Base-by-base conservation (phyloP, 1,140 invertebrate species). In the Watersipora subatra region DNA sequence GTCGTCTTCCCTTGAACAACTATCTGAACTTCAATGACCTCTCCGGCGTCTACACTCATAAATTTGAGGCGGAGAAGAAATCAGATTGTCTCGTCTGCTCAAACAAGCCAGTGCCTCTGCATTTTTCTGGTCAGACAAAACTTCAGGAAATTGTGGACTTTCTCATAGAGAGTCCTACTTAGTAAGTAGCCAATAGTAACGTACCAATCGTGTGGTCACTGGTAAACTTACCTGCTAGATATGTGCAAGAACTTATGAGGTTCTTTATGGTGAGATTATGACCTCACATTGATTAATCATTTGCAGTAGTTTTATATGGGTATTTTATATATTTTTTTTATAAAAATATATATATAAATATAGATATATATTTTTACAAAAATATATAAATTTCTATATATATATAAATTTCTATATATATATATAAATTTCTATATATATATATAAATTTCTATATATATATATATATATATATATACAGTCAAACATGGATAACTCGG, bases 1-100 rank as follows among this genome's bases (percentile, higher is more conserved):
- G 92, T 72, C 93, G 88, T 71, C 83, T 86, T 2, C 87, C 88
- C 30, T 84, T 99, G 73, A 90, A 93, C 74, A 99, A 99, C 82
- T 98, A 97, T 75, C 88, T 98, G 86, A 91, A 97, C 30, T 90
- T 99, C 68, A 98, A 95, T 76, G 91, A 99, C 83, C 83, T 90
- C 0, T 92, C 97, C 75, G 95, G 95, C 15, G 90, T 98, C 63
- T 98, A 97, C 74, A 92, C 92, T 0, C 96, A 93, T 72, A 93
- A 91, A 28, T 97, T 96, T 77, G 88, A 91, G 80, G 89, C 92
- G 0, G 93, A 97, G 72, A 89, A 85, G 72, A 85, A 85, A 75
- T 7, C 58, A 12, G 22, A 24, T 17, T 59, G 22, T 59, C 27
- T 25, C 58, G 22, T 25, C 22, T 28, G 22, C 27, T 24, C 58